A percentile compares a stretch with the other conserved stretches of the same genome.
Conservation (phyloP, 2,797 vertebrate genomes). For the Percopsis omiscomaycus region DNA sequence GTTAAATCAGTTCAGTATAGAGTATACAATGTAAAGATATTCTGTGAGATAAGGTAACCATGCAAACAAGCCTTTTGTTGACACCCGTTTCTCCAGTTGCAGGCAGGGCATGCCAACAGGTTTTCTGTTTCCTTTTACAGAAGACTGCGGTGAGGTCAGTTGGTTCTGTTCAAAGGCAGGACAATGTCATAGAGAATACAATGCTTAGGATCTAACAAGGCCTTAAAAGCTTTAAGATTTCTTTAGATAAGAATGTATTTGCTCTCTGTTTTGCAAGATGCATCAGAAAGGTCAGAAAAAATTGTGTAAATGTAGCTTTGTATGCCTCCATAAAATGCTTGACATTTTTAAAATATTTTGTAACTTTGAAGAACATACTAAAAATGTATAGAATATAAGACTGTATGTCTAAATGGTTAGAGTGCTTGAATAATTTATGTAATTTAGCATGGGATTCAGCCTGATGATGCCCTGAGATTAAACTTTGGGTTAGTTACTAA, state of each 20-base stretch:
- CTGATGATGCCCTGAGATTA: background rate
- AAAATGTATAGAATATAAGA: no score
- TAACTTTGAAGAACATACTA: no score
- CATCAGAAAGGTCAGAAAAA: no score
- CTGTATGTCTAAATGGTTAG: background rate
- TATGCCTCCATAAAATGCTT: no score
- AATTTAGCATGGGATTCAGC: background rate
- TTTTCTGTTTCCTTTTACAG: conserved; percentile 5
- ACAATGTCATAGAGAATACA: no score
- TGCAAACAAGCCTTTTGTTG: conserved; percentile 13
- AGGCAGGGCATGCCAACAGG: conserved; percentile 1
- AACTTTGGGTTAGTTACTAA: background rate
- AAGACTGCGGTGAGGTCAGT: background rate
- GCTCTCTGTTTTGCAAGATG: no score
- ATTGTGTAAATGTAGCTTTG: no score
- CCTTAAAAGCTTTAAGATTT: background rate
- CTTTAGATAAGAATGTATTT: no score
- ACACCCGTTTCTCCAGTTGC: conserved; percentile 15
- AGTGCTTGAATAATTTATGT: no score
- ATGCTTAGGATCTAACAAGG: background rate
- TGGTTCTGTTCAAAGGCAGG: background rate
- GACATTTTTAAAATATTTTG: no score
- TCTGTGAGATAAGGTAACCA: conserved; percentile 25
- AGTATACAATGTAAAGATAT: conserved; percentile 19
- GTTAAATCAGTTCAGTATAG: background rate